These are phyloP conservation scores for Aurelia sp. DNA, from an alignment of 30 jellyfish, hydroid and myxozoan species.

Conservation along the genomic window DNA sequence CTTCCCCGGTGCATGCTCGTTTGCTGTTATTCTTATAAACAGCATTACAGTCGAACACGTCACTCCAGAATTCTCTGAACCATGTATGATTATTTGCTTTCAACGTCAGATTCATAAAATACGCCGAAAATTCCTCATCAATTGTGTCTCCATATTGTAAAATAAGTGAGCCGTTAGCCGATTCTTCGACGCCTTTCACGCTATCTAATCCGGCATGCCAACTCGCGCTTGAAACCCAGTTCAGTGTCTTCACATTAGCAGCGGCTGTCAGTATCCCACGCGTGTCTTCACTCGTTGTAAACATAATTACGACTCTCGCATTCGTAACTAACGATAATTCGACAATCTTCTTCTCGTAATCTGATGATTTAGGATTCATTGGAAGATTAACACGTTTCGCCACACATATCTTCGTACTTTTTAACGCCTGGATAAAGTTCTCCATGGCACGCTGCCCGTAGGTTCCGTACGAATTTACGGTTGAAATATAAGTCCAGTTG, in stretches of 20 bases:
- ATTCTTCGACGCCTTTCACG: slow-evolving; percentile 32
- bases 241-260: slow-evolving; percentile 1
- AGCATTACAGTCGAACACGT: slow-evolving; percentile 60
- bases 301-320: slow-evolving; percentile 58
- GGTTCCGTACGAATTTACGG: slow-evolving; percentile 69
- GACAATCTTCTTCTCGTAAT: slow-evolving; percentile 7
- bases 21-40: background rate
- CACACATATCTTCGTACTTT: slow-evolving; percentile 26
- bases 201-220: slow-evolving; percentile 20
- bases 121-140: slow-evolving; percentile 37
- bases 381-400: slow-evolving; percentile 40
- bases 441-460: slow-evolving; percentile 71
- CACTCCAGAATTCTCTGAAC: slow-evolving; percentile 82
- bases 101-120: slow-evolving; percentile 46
- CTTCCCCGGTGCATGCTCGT: slow-evolving; percentile 52
- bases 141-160: slow-evolving; percentile 27
- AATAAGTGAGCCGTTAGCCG: slow-evolving; percentile 70
- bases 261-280: slow-evolving; percentile 63
- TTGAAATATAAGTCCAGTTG: slow-evolving; percentile 76
- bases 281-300: slow-evolving; percentile 71
- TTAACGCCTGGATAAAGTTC: slow-evolving; percentile 1
- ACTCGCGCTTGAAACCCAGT: slow-evolving; percentile 61
- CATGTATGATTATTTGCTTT: slow-evolving; percentile 31
- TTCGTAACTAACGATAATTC: slow-evolving; percentile 5
- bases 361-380: slow-evolving; percentile 10